Evolutionary conservation across 2,888 invertebrate species (phyloP).

Genomic region (Stramonita haemastoma): DNA sequence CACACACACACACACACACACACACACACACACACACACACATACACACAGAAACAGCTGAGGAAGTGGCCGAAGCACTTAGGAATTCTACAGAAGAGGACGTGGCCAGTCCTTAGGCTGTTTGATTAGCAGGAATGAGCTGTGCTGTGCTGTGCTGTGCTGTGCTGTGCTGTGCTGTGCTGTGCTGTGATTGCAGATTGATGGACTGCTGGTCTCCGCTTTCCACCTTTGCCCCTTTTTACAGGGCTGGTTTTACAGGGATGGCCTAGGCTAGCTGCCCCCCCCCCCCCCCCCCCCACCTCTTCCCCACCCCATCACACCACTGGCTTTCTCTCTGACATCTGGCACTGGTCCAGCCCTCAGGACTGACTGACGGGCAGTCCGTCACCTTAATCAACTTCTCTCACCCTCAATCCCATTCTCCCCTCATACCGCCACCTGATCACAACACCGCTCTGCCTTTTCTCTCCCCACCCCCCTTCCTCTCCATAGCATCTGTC

Average conservation of each 20-base stretch:
- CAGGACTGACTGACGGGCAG: too few species aligned
- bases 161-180: background rate
- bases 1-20: slow-evolving; percentile 21
- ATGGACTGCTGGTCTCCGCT: background rate
- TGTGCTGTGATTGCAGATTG: background rate
- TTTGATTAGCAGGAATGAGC: background rate
- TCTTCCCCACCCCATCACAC: background rate
- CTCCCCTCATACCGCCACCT: too few species aligned
- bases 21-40: slow-evolving; percentile 17
- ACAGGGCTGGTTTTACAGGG: background rate
- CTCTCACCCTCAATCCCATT: too few species aligned
- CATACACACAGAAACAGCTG: background rate
- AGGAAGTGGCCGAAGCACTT: background rate
- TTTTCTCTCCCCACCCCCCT: too few species aligned
- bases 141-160: background rate
- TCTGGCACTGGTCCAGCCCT: too few species aligned
- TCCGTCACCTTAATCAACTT: too few species aligned
- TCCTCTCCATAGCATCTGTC: too few species aligned
- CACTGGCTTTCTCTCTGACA: too few species aligned
- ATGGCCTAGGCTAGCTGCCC: too few species aligned
- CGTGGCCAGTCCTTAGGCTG: slow-evolving; percentile 13
- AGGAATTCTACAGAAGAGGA: background rate
- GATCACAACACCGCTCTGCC: too few species aligned
- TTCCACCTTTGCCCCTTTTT: background rate
- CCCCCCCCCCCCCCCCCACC: background rate